phyloP scores from a whole-genome alignment of 2,797 vertebrate species.

The Lindbergichthys nudifrons region DNA sequence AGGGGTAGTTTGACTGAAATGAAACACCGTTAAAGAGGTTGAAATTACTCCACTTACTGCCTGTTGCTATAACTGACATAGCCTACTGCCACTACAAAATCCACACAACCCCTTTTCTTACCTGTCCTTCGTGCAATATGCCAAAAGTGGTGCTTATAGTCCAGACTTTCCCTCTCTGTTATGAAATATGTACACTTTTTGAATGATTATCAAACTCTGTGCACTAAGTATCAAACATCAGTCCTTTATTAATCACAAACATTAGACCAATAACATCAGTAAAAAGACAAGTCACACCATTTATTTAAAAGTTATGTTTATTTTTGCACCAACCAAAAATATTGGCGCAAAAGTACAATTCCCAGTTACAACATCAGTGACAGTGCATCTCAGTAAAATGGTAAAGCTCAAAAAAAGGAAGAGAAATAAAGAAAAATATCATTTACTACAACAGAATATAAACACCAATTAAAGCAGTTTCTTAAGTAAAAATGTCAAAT shows the following conservation, averaged over 20 bases:
- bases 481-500: conserved; percentile 61
- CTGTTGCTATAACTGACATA: not conserved
- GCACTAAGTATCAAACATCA: conserved; percentile 1
- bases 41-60: conserved; percentile 4
- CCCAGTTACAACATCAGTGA: conserved; percentile 74
- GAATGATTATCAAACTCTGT: conserved; percentile 4
- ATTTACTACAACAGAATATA: conserved; percentile 66
- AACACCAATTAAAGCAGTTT: conserved; percentile 70
- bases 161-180: not conserved
- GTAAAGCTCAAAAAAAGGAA: conserved; percentile 58
- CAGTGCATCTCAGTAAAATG: conserved; percentile 76
- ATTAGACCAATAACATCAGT: not conserved
- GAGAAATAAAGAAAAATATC: conserved; percentile 41
- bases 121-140: not conserved
- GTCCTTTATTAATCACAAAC: not conserved
- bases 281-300: conserved; percentile 16
- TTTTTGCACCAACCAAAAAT: conserved; percentile 70
- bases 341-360: conserved; percentile 69
- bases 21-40: conserved; percentile 14
- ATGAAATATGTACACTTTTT: not conserved
- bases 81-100: not conserved
- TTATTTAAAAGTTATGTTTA: conserved; percentile 78
- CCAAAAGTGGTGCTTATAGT: not conserved
- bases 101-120: not conserved
- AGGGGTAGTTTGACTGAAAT: conserved; percentile 21